Percentiles rank a stretch among this genome's conserved stretches.
Conservation (phyloP, 2,888 invertebrate species). For the Cactoblastis cactorum region DNA sequence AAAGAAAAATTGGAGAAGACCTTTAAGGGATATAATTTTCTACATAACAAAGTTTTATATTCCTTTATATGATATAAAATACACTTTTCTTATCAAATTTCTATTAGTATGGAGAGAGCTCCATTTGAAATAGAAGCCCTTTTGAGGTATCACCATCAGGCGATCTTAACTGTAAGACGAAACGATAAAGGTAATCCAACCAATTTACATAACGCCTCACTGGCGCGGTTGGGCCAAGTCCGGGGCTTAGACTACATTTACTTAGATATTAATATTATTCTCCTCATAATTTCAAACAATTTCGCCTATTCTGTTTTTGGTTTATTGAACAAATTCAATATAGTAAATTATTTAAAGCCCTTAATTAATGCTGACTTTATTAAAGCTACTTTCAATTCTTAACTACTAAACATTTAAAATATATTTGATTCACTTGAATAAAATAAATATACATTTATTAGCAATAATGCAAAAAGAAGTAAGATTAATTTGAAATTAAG, state of each 20-base stretch:
- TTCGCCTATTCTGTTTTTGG: neutral
- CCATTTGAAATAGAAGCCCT: constrained; percentile 23
- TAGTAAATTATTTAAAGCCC: no score
- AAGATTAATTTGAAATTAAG: no score
- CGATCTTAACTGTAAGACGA: constrained; percentile 34
- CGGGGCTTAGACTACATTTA: constrained; percentile 1
- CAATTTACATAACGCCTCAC: constrained; percentile 50
- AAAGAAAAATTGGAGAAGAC: no score
- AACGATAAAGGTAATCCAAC: constrained; percentile 47
- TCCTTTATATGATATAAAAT: neutral
- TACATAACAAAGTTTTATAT: constrained; percentile 2
- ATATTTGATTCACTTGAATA: no score
- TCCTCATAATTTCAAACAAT: neutral
- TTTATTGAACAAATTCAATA: no score
- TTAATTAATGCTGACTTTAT: no score
- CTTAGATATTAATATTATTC: neutral
- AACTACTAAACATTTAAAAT: no score
- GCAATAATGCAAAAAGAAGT: no score
- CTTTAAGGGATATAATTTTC: no score
- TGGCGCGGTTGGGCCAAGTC: neutral
- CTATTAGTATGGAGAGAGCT: constrained; percentile 7
- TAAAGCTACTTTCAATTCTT: no score
- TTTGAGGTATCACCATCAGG: constrained; percentile 29
- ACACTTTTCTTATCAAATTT: constrained; percentile 5
- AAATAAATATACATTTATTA: no score